phyloP scores from a whole-genome alignment of 2,113 vertebrate genomes.

The Oncorhynchus keta region DNA sequence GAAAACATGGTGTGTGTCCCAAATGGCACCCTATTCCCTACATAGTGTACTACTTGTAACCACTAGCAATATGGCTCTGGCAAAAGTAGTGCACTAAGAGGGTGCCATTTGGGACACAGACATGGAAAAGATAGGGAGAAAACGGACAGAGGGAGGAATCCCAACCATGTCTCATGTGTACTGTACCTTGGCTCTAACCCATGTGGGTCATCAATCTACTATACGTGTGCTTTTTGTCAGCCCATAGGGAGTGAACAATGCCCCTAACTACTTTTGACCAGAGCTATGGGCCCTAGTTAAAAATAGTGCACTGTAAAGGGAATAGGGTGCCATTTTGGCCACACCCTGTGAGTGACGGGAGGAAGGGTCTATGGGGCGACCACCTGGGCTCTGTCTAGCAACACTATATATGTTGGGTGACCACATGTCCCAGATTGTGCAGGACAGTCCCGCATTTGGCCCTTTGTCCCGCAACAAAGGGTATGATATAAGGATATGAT shows the following conservation, averaged over 20 bases:
- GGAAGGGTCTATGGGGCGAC: not conserved
- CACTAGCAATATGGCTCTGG: no score
- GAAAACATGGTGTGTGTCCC: not conserved
- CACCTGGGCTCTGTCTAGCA: not conserved
- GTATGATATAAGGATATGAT: no score
- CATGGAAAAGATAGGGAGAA: not conserved
- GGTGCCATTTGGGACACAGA: no score
- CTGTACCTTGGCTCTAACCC: not conserved
- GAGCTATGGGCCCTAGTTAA: no score
- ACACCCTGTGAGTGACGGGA: not conserved
- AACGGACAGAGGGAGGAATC: not conserved
- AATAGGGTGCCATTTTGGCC: no score
- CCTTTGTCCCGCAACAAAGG: no score
- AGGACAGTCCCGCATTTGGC: no score
- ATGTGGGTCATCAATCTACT: not conserved
- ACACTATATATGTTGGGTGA: not conserved
- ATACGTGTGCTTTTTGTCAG: not conserved
- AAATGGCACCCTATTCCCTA: no score
- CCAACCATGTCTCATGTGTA: not conserved
- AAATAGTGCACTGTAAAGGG: no score
- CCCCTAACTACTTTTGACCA: not conserved
- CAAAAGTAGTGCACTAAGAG: no score
- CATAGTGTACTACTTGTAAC: no score
- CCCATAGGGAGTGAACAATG: not conserved
- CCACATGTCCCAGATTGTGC: no score